phyloP scores from a whole-genome alignment of 1,140 invertebrate species.

The Olivierus martensii region DNA sequence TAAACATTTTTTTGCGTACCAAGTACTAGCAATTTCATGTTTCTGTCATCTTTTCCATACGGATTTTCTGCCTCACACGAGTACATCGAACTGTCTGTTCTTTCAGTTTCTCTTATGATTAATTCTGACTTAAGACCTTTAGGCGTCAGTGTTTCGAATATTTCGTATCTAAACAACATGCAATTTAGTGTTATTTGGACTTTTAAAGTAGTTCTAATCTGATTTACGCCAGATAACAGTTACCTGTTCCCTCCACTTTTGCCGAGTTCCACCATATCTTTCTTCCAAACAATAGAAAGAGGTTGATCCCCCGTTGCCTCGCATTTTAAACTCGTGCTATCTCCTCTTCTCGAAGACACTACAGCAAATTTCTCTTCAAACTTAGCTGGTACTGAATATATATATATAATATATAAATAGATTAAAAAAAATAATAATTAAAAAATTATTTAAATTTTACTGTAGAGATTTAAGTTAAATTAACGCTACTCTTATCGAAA shows the following conservation, averaged over 20 bases:
- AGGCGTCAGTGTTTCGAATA: slow-evolving; percentile 17
- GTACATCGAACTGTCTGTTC: slow-evolving; percentile 75
- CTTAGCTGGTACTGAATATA: slow-evolving; percentile 62
- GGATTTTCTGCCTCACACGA: slow-evolving; percentile 75
- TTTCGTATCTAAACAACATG: slow-evolving; percentile 18
- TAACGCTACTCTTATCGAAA: no score
- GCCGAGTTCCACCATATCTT: slow-evolving; percentile 17
- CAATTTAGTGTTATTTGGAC: not conserved
- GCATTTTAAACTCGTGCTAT: slow-evolving; percentile 82
- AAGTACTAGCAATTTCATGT: slow-evolving; percentile 79
- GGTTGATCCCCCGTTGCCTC: slow-evolving; percentile 92
- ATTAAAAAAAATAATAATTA: not conserved
- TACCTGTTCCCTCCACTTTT: slow-evolving; percentile 12
- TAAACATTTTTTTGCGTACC: slow-evolving; percentile 36
- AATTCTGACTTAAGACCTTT: slow-evolving; percentile 32
- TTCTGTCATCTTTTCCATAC: slow-evolving; percentile 80
- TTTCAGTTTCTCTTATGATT: slow-evolving; percentile 69
- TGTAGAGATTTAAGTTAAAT: no score
- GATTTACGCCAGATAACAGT: not conserved
- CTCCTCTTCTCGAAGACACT: slow-evolving; percentile 76
- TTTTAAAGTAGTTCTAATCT: no score
- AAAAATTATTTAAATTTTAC: no score
- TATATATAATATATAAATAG: not conserved
- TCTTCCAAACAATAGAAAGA: slow-evolving; percentile 75
- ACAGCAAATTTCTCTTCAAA: slow-evolving; percentile 85